Evolutionary conservation across 1,140 invertebrate genomes (phyloP).

Genomic region (Drosophila punjabiensis): DNA sequence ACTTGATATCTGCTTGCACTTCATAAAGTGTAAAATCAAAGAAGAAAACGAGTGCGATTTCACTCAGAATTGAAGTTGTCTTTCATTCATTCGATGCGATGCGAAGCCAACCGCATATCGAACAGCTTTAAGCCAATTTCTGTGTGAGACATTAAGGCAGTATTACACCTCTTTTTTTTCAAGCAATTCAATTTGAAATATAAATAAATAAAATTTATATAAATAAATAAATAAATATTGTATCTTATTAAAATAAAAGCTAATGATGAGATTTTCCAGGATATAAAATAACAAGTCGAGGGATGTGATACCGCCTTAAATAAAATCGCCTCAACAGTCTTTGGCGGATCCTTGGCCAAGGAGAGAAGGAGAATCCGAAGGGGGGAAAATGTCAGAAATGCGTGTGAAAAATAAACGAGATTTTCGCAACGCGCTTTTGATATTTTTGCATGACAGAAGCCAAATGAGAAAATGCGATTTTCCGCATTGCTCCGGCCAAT

Average conservation of each 20-base stretch:
- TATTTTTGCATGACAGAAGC: conserved; percentile 83
- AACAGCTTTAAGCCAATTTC: conserved; percentile 46
- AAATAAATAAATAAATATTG: background rate
- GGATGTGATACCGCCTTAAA: background rate
- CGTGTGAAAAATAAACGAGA: conserved; percentile 83
- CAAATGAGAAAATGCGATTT: conserved; percentile 84
- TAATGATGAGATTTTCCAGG: background rate
- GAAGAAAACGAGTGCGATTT: conserved; percentile 16
- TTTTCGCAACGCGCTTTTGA: conserved; percentile 81
- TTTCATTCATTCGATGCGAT: conserved; percentile 34
- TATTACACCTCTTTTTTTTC: background rate
- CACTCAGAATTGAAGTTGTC: conserved; percentile 17
- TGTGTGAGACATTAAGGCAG: conserved; percentile 16
- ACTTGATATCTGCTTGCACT: conserved; percentile 8
- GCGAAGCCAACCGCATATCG: conserved; percentile 29
- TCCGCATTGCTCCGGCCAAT: conserved; percentile 81
- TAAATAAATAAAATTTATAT: background rate
- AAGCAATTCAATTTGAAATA: background rate
- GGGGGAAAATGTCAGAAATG: conserved; percentile 73
- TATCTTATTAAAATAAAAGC: background rate
- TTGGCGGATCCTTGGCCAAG: background rate
- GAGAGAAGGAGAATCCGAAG: background rate
- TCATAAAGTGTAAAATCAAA: conserved; percentile 32
- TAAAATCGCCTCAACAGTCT: background rate
- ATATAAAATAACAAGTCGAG: too few relatives aligned